Conservation (phyloP, 2,888 invertebrate species). For the Andricus curvator region DNA sequence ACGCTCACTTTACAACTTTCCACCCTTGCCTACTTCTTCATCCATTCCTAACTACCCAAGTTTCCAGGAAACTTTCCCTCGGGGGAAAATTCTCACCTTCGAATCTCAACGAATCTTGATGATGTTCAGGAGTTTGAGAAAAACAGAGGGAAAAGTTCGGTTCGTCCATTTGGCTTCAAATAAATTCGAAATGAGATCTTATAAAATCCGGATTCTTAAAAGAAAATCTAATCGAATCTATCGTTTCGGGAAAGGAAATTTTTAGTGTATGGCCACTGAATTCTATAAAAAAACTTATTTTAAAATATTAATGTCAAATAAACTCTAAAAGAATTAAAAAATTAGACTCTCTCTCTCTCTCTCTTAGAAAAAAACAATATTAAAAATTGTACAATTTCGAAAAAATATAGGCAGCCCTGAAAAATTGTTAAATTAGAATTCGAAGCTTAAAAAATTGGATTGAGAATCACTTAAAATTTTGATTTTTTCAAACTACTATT, state of each 20-base stretch:
- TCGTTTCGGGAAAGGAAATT: neutral
- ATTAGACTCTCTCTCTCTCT: no score
- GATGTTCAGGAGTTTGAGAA: neutral
- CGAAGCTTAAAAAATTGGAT: no score
- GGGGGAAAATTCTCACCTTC: conserved; percentile 1
- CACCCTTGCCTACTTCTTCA: neutral
- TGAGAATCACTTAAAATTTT: no score
- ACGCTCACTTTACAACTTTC: neutral
- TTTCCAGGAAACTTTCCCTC: neutral
- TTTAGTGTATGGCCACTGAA: neutral
- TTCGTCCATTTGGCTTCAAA: neutral
- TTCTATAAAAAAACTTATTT: neutral
- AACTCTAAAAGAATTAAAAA: no score
- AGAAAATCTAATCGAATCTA: neutral
- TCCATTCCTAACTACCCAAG: neutral
- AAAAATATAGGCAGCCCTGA: no score
- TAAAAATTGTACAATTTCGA: no score
- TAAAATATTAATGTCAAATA: neutral
- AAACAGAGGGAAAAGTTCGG: neutral
- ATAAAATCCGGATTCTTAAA: neutral
- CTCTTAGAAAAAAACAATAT: no score
- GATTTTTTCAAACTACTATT: no score
- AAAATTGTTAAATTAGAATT: no score
- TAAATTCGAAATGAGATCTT: neutral
- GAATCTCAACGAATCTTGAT: conserved; percentile 12